phyloP scores from a whole-genome alignment of 2,888 invertebrate genomes.

The Drosophila siamana region DNA sequence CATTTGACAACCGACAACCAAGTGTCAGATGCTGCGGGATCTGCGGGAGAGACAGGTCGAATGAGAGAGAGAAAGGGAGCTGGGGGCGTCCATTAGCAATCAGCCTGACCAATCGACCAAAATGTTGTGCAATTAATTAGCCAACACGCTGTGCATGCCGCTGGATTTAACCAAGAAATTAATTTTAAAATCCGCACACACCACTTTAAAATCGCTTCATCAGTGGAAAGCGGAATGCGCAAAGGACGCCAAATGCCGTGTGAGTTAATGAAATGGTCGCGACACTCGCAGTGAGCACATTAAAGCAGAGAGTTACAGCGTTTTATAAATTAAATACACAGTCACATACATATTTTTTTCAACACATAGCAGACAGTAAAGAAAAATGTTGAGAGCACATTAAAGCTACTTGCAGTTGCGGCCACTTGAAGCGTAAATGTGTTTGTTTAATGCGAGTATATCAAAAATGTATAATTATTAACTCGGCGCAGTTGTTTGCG shows the following conservation, averaged over 20 bases:
- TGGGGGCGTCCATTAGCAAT: slow-evolving; percentile 42
- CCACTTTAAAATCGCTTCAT: slow-evolving; percentile 41
- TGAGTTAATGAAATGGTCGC: slow-evolving; percentile 8
- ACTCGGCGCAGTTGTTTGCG: slow-evolving; percentile 7
- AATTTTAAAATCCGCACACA: slow-evolving; percentile 45
- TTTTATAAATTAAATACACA: background rate
- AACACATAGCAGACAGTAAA: background rate
- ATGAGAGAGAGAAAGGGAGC: too few species aligned
- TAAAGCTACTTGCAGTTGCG: background rate
- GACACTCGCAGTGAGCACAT: slow-evolving; percentile 13
- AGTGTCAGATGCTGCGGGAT: background rate
- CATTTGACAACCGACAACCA: slow-evolving; percentile 57
- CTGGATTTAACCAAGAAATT: slow-evolving; percentile 35
- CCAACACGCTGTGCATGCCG: slow-evolving; percentile 32
- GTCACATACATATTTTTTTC: background rate
- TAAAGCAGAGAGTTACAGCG: background rate
- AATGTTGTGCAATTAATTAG: slow-evolving; percentile 69
- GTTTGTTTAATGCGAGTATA: background rate
- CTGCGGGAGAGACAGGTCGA: too few species aligned
- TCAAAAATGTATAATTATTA: slow-evolving; percentile 17
- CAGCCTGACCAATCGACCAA: slow-evolving; percentile 53
- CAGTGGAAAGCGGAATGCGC: slow-evolving; percentile 2
- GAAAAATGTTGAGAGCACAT: background rate
- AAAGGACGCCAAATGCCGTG: background rate
- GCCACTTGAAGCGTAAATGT: background rate